Percentiles rank a stretch among this genome's conserved stretches.
phyloP scores from a whole-genome alignment of 2,797 vertebrate genomes.

The Malacoraja senta region DNA sequence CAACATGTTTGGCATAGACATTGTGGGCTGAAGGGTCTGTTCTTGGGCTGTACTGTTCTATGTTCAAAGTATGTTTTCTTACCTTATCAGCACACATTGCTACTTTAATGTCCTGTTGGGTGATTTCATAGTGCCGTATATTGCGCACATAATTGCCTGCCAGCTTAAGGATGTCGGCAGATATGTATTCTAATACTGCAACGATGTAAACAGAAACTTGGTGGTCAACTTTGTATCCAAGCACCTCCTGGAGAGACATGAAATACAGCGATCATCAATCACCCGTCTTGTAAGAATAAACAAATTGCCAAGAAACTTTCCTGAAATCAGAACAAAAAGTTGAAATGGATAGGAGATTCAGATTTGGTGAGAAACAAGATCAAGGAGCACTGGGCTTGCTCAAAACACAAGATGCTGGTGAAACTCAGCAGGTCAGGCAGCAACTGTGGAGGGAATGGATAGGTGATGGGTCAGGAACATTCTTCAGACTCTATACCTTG shows the following conservation, averaged over 20 bases:
- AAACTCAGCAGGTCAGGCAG: too few species aligned
- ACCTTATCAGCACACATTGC: conserved; percentile 98
- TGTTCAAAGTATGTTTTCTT: conserved; percentile 40
- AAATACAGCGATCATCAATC: conserved; percentile 39
- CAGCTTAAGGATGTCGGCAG: conserved; percentile 90
- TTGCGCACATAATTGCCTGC: conserved; percentile 93
- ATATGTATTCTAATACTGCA: conserved; percentile 95
- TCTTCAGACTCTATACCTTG: too few species aligned
- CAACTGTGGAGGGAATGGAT: too few species aligned
- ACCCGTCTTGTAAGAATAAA: not conserved
- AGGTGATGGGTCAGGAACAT: too few species aligned
- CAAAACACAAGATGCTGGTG: too few species aligned
- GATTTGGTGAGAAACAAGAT: not conserved
- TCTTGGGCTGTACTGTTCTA: not conserved
- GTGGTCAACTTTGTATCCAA: conserved; percentile 93
- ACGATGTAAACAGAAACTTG: conserved; percentile 96
- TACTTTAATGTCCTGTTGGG: conserved; percentile 93
- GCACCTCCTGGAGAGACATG: conserved; percentile 71
- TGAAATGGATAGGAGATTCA: not conserved
- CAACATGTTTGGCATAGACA: too few species aligned
- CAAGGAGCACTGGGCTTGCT: too few species aligned
- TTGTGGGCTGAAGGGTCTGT: too few species aligned
- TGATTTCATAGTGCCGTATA: conserved; percentile 93
- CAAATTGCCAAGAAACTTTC: not conserved
- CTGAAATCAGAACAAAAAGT: too few species aligned